These are phyloP conservation scores for Polypterus senegalus DNA, from an alignment of 2,113 vertebrate genomes.

Conservation along the genomic window DNA sequence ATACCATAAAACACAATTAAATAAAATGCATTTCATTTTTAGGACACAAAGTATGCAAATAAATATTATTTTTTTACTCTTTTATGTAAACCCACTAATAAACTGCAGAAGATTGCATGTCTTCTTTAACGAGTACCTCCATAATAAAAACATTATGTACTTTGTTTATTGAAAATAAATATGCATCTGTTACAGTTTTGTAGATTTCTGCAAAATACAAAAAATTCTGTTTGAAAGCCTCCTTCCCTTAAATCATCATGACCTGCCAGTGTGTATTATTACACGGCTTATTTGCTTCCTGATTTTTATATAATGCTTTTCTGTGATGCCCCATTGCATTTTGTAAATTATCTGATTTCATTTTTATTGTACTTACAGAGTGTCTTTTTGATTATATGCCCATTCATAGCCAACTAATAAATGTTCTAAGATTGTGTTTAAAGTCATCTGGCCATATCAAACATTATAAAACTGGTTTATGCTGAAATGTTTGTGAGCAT, in stretches of 20 bases:
- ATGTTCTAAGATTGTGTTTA: constrained; percentile 43
- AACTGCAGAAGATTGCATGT: no score
- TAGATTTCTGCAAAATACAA: no score
- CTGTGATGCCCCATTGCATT: constrained; percentile 51
- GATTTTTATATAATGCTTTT: constrained; percentile 62
- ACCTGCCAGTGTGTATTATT: constrained; percentile 49
- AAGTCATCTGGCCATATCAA: constrained; percentile 23
- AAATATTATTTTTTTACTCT: no score
- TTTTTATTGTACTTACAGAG: constrained; percentile 56
- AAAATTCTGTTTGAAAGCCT: constrained; percentile 19
- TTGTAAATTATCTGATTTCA: constrained; percentile 57
- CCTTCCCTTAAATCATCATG: constrained; percentile 31
- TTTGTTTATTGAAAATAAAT: no score
- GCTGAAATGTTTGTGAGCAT: constrained; percentile 21
- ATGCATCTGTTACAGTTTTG: no score
- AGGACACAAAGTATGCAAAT: no score
- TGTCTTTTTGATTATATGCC: constrained; percentile 42
- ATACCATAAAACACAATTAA: no score
- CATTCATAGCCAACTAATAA: constrained; percentile 48
- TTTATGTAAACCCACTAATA: no score
- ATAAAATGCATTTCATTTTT: no score
- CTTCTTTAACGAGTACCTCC: no score
- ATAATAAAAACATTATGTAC: no score
- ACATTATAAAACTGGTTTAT: constrained; percentile 12
- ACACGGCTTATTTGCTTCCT: constrained; percentile 60